Base-by-base conservation (phyloP, 2,888 invertebrate genomes). In the Xanthia icteritia region DNA sequence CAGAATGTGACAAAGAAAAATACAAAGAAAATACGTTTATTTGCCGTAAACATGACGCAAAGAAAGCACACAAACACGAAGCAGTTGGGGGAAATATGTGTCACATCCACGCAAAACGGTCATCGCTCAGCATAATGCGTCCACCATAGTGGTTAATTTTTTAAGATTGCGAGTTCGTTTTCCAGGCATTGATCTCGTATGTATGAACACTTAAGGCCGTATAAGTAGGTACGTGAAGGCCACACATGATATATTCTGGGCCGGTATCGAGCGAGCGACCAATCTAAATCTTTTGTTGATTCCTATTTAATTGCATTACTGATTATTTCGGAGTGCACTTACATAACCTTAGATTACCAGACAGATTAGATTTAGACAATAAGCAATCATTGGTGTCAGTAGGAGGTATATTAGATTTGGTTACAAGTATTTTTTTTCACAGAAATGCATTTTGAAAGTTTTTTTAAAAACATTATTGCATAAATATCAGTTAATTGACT, bases 271-370 rank as follows among this genome's bases (percentile, higher is more conserved):
- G 23, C 9, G 17, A 27, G 36, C 0, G 13, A 48, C 54, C 17
- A 36, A 17, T 54, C n/a, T 23, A 4, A 5, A n/a, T 56, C 2
- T 39, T 61, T 61, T 39, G 23, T 69, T 51, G 13, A 9, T 65
- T 60, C 20, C 2, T 54, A 31, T 54, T 39, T 56, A 17, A 56
- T 63, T 39, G 23, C 13, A 17, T 31, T 63, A 56, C 31, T 56
- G n/a, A 71, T 36, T 31, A 65, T 56, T 48, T 81, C 48, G 13
- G 8, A 75, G 48, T n/a, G 31, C 36, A 23, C 31, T 63, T 79
- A 67, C 66, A 48, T 79, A 51, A 79, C 11, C 6, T 51, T 31
- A 66, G 36, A 81, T 81, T 66, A 61, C 13, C 42, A 56, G 27
- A 1, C 27, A 20, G 58, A 73, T 65, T 79, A 42, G 15, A 61